phyloP scores from a whole-genome alignment of 53 echinoderm and acorn worm species.

The Crossaster papposus region DNA sequence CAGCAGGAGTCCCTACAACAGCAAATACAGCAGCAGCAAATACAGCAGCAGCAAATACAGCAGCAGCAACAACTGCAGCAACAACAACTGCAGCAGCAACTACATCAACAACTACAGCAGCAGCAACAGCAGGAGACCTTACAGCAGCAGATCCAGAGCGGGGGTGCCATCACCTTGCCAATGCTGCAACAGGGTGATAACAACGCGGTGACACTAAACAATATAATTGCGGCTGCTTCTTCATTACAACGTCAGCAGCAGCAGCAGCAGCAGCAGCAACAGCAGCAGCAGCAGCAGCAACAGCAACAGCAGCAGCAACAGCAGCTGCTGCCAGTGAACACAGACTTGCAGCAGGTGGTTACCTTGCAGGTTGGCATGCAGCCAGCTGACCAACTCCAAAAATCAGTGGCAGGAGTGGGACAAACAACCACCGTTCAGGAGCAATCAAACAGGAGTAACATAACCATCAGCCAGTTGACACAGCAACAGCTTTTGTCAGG shows the following conservation, averaged over 20 bases:
- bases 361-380: slow-evolving; percentile 37
- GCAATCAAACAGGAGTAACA: not conserved
- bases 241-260: slow-evolving; percentile 20
- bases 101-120: slow-evolving; percentile 30
- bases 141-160: slow-evolving; percentile 29
- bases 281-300: slow-evolving; percentile 33
- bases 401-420: not conserved
- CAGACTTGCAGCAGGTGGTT: slow-evolving; percentile 55
- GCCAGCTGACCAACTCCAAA: slow-evolving; percentile 35
- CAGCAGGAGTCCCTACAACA: slow-evolving; percentile 23
- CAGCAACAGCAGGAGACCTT: slow-evolving; percentile 30
- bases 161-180: slow-evolving; percentile 48
- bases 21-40: slow-evolving; percentile 9
- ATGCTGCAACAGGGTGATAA: slow-evolving; percentile 37
- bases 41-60: slow-evolving; percentile 26
- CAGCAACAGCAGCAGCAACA: no score
- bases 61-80: slow-evolving; percentile 18
- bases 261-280: slow-evolving; percentile 27
- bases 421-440: slow-evolving; percentile 10
- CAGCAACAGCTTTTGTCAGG: slow-evolving; percentile 55
- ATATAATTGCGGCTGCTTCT: slow-evolving; percentile 35
- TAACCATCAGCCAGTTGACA: slow-evolving; percentile 37
- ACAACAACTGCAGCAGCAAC: slow-evolving; percentile 48
- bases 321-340: slow-evolving; percentile 24
- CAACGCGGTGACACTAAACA: slow-evolving; percentile 57